Evolutionary conservation across 2,113 vertebrate species (phyloP), one percentile per base, ranked within the genome.

Genomic region (Sinocyclocheilus anshuiensis): DNA sequence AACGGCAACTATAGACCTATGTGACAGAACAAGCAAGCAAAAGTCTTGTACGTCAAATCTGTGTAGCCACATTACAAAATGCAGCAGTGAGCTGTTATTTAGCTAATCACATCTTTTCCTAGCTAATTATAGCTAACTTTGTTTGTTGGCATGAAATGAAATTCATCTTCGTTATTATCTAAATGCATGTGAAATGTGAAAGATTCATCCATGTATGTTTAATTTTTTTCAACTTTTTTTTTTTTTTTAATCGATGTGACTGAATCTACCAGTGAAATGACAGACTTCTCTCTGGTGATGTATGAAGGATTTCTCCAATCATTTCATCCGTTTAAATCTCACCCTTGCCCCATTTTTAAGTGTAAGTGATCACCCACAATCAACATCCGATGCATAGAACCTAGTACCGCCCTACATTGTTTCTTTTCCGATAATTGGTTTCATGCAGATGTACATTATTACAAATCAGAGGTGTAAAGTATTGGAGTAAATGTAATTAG

Each of bases 11-110:
- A 20, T 15, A 50, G 45, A n/a, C 59, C 59, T n/a, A 39, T 87
- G 42, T 72, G 80, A 57, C 59, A 39, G 72, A 20, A 26, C 57
- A 18, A 48, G 82, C 36, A 77, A 79, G 78, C 50, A 81, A 84
- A 53, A 63, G 24, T 61, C 63, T 61, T 76, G 57, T 57, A 80
- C 55, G 12, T 86, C 65, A 39, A 79, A 57, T 83, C 42, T 29
- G 42, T 82, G 80, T 22, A 22, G 26, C 45, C 83, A 22, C 48
- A 20, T 65, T 57, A 63, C 80, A 71, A 82, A 82, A 71, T 53
- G 63, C 6, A 29, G 80, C 63, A 22, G 24, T 81, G 65, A 63
- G 63, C 45, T n/a, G 76, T 65, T 81, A 61, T 42, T 18, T 48
- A 48, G 59, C 45, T 53, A 82, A 82, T 63, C 33, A 80, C 61